Evolutionary conservation across 64 coral and sea anemone genomes (phyloP).

Genomic region (Pachyseris speciosa): DNA sequence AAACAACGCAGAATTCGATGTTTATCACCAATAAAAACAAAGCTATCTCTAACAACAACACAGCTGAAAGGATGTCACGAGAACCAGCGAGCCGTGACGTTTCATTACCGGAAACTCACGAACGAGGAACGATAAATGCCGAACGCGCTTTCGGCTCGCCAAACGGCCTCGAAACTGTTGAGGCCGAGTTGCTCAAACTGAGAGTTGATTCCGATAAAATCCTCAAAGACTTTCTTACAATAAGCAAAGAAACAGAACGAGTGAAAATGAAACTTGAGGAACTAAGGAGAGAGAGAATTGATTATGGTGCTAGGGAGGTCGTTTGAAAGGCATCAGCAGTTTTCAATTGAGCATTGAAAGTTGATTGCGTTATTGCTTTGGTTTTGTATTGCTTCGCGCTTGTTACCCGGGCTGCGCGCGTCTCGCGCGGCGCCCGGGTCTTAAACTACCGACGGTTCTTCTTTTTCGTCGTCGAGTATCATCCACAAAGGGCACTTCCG

Average conservation of each 20-base stretch:
- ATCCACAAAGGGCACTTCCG: no score
- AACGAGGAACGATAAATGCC: neutral
- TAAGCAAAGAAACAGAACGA: neutral
- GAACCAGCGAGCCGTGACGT: neutral
- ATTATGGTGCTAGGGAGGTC: neutral
- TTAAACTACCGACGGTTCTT: no score
- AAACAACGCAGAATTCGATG: neutral
- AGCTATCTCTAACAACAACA: neutral
- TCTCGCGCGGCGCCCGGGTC: no score
- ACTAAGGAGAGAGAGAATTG: neutral
- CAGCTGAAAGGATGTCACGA: neutral
- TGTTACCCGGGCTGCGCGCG: no score
- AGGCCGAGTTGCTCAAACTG: neutral
- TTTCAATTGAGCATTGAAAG: no score
- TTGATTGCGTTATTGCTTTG: no score
- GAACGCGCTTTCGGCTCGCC: neutral
- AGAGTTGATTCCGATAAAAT: neutral
- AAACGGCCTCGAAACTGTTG: neutral
- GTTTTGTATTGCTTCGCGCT: no score
- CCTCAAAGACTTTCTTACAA: neutral
- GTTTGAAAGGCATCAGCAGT: neutral
- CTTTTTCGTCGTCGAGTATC: no score
- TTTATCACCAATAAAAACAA: neutral
- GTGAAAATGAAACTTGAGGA: conserved; percentile 43
- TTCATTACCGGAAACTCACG: neutral